Base-by-base conservation (phyloP, 2,113 vertebrate genomes). In the Protobothrops flavoviridis region DNA sequence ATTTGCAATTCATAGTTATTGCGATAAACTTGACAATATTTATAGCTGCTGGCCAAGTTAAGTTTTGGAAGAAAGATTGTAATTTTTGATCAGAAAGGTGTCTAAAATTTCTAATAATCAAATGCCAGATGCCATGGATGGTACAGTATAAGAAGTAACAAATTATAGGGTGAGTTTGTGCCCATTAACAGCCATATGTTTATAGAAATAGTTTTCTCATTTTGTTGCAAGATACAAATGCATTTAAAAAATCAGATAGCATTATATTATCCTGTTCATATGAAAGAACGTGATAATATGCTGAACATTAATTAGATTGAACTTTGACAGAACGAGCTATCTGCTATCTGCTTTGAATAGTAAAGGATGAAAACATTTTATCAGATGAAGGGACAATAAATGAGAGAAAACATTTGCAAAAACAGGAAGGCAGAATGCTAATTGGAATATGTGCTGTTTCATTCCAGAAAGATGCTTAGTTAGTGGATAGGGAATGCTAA, bases 241-340 rank as follows among this genome's bases (percentile, higher is more conserved):
- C 15, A 87, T 53, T 26, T 5, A 26, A 87, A 24, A 87, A 87
- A 29, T 13, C 48, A 52, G 48, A 50, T 48, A 50, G 43, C 5
- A 5, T 50, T 86, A 50, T 29, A 50, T 87, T 87, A 50, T 87
- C 4, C 45, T 87, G 45, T 4, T 69, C 69, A 88, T 69, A 4
- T 69, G 29, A n/a, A 52, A 88, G 50, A 55, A 53, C 13, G 53
- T 61, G 7, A 55, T 89, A 56, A 45, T 39, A 12, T 81, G 23
- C 43, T 64, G 23, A 88, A n/a, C 33, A 74, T 61, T 88, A 92
- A 88, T 92, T 92, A 88, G n/a, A 88, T 88, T 53, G 48, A 61
- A 81, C 55, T 39, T 86, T 33, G 45, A n/a, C 56, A 92, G 43
- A 52, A 64, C 2, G 17, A 39, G 26, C 43, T 69, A 15, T 13